Evolutionary conservation across 2,888 invertebrate genomes (phyloP).

Genomic region (Sericinus montela): DNA sequence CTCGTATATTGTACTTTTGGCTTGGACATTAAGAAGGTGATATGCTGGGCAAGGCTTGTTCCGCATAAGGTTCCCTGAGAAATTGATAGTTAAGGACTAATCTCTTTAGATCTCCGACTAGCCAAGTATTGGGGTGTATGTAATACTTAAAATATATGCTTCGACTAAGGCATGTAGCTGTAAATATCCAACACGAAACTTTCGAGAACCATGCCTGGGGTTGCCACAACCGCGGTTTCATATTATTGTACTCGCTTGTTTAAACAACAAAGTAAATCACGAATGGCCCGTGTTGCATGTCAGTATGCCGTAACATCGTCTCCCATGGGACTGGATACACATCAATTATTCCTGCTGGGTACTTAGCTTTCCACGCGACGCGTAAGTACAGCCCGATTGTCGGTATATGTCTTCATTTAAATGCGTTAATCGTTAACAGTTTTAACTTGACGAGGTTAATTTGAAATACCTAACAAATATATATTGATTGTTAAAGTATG

Average conservation of each 20-base stretch:
- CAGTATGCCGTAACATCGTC: conserved; percentile 27
- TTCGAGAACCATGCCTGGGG: neutral
- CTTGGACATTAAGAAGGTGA: too few species aligned
- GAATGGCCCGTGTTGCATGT: conserved; percentile 32
- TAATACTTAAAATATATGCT: too few species aligned
- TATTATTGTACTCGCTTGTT: conserved; percentile 1
- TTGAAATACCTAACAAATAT: too few species aligned
- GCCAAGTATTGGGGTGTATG: too few species aligned
- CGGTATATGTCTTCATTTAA: conserved; percentile 52
- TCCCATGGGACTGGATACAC: conserved; percentile 25
- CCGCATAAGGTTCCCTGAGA: too few species aligned
- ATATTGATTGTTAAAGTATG: too few species aligned
- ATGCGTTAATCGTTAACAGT: conserved; percentile 41
- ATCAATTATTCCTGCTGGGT: conserved; percentile 49
- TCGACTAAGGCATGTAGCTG: too few species aligned
- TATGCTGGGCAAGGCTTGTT: too few species aligned
- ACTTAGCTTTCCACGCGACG: conserved; percentile 30
- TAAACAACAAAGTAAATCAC: conserved; percentile 20
- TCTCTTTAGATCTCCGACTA: too few species aligned
- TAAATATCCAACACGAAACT: too few species aligned
- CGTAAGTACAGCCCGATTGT: conserved; percentile 23
- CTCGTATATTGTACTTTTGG: too few species aligned
- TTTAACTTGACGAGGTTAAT: conserved; percentile 20
- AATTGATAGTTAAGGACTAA: too few species aligned
- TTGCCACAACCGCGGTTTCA: neutral